Evolutionary conservation across 1,140 invertebrate species (phyloP).

Genomic region (Hesperophylax magnus): DNA sequence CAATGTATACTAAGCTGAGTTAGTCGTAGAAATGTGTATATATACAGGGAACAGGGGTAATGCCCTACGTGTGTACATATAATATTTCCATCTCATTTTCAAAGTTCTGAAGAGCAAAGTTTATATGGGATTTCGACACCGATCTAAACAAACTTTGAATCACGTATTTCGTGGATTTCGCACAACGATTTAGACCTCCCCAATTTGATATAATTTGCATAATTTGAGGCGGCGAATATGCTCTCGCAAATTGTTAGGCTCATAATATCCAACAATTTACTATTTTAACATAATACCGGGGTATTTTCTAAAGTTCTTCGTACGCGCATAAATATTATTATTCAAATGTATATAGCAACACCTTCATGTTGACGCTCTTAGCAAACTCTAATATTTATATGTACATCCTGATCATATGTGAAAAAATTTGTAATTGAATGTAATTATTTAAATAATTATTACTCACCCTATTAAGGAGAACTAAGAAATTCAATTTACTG

Average conservation of each 20-base stretch:
- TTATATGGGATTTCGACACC: slow-evolving; percentile 49
- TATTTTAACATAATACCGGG: slow-evolving; percentile 30
- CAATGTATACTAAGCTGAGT: slow-evolving; percentile 45
- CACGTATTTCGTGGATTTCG: slow-evolving; percentile 47
- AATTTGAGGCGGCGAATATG: slow-evolving; percentile 39
- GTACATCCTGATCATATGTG: too few relatives aligned
- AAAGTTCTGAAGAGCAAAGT: slow-evolving; percentile 49
- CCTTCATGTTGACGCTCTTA: neutral
- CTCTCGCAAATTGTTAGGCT: slow-evolving; percentile 30
- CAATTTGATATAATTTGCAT: slow-evolving; percentile 40
- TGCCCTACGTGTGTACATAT: neutral
- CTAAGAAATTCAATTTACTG: too few relatives aligned
- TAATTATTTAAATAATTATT: too few relatives aligned
- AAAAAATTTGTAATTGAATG: too few relatives aligned
- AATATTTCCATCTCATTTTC: slow-evolving; percentile 45
- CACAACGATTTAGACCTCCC: slow-evolving; percentile 37
- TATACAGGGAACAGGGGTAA: neutral
- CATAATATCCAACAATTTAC: slow-evolving; percentile 32
- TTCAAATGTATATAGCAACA: neutral
- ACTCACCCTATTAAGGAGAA: too few relatives aligned
- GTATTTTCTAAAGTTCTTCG: slow-evolving; percentile 25
- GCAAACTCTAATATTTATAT: too few relatives aligned
- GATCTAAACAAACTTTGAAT: slow-evolving; percentile 37
- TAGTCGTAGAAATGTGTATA: slow-evolving; percentile 31
- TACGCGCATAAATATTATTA: neutral